Evolutionary conservation across 2,797 vertebrate genomes (phyloP).

Genomic region (Vespertilio murinus): DNA sequence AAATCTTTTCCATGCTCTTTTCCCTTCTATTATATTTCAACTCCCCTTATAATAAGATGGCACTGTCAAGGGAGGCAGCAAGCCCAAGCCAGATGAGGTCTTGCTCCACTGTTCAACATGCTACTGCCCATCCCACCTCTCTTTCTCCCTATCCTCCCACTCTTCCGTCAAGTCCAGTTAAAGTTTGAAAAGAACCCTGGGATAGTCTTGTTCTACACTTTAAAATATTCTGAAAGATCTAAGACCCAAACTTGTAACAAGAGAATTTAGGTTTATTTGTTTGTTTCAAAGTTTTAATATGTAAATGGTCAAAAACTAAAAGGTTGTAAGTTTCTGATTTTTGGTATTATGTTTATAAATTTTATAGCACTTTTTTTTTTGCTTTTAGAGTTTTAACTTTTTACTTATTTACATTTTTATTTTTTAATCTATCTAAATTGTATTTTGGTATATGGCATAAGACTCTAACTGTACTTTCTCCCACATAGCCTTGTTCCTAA

Average conservation of each 20-base stretch:
- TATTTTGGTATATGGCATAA: not conserved
- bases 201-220: not conserved
- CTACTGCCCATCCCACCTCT: not conserved
- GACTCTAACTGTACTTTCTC: not conserved
- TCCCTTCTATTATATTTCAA: not conserved
- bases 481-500: not conserved
- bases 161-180: not conserved
- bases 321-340: not conserved
- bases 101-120: not conserved
- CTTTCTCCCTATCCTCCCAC: not conserved
- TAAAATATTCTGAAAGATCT: not conserved
- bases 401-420: not conserved
- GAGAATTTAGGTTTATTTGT: not conserved
- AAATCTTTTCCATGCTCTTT: not conserved
- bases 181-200: not conserved
- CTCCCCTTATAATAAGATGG: not conserved
- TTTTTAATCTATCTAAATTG: not conserved
- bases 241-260: not conserved
- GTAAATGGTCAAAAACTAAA: constrained; percentile 11
- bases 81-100: not conserved
- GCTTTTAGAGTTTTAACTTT: not conserved
- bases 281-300: constrained; percentile 38
- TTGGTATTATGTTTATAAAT: not conserved
- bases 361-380: not conserved
- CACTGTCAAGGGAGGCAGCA: not conserved